These are phyloP conservation scores for Aphrophora alni DNA, from an alignment of 2,888 invertebrate genomes.

Conservation along the genomic window DNA sequence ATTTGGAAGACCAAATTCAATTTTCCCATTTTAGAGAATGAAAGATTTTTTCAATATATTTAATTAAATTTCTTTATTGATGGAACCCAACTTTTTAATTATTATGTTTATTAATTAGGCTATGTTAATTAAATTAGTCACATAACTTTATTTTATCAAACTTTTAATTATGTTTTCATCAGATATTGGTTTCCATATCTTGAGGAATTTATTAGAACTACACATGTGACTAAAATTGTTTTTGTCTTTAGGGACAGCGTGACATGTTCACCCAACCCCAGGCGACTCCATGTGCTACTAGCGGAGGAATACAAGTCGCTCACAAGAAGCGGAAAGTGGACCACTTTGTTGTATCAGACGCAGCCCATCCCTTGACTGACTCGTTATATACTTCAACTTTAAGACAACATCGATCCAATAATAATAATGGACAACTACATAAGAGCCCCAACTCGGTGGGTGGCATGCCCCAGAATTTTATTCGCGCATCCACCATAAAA, in stretches of 20 bases:
- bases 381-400: slow-evolving; percentile 22
- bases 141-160: no score
- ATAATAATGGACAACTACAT: slow-evolving; percentile 29
- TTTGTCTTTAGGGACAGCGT: slow-evolving; percentile 74
- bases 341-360: slow-evolving; percentile 49
- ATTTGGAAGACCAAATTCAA: no score
- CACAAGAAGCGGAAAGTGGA: slow-evolving; percentile 61
- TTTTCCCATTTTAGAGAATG: no score
- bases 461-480: slow-evolving; percentile 62
- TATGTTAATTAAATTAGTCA: no score
- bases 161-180: no score
- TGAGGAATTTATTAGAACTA: no score
- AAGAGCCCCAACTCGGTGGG: slow-evolving; percentile 23
- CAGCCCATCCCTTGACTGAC: slow-evolving; percentile 7
- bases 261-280: slow-evolving; percentile 83
- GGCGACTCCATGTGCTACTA: slow-evolving; percentile 48
- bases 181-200: no score
- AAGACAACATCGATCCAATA: slow-evolving; percentile 23
- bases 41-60: no score
- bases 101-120: no score
- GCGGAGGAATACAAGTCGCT: slow-evolving; percentile 53
- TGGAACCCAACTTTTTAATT: no score
- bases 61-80: no score
- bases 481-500: slow-evolving; percentile 72
- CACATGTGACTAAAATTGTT: no score